Base-by-base conservation (phyloP, 64 coral and sea anemone genomes). In the Pocillopora damicornis region DNA sequence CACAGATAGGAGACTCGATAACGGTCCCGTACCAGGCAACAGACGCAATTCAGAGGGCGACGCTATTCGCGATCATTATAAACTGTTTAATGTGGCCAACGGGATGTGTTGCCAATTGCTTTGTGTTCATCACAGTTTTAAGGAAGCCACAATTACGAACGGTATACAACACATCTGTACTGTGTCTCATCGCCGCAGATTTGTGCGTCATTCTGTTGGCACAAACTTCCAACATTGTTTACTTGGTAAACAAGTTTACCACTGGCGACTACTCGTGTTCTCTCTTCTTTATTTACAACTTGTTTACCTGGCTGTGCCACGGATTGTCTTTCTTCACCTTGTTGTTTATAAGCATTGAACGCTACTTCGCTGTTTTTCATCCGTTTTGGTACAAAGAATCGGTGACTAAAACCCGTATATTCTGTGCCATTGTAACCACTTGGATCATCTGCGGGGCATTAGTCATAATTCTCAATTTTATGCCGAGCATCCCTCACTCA, bases 241-340 rank as follows among this genome's bases (percentile, higher is more conserved):
- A 89, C 87, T 68, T 79, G 36, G 87, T 79, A 67, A 89, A 79
- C 87, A 89, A 89, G 77, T 59, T 89, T 9, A 17, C 20, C 64
- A 89, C 37, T 34, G 37, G n/a, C 11, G 58, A 89, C 64, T 89
- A 79, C 60, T 59, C 77, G 38, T 89, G 87, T 37, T 62, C 68
- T 79, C 77, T 79, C 59, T 89, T 89, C 9, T 77, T 79, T 45
- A 37, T 80, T 79, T 89, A 89, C 60, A 89, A 77, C 17, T 89
- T 89, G 77, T 79, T 80, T 22, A 79, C 71, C 20, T 89, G 77
- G 77, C 59, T 64, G 25, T 75, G 88, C n/a, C 64, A 77, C 14
- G 88, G 88, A 35, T 58, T 89, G 34, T 89, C 88, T 13, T 79
- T 89, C 60, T 77, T 89, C 66, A 89, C 88, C 10, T 68, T 89